Evolutionary conservation across 2,797 vertebrate genomes (phyloP).

Genomic region (Yasuhikotakia modesta): DNA sequence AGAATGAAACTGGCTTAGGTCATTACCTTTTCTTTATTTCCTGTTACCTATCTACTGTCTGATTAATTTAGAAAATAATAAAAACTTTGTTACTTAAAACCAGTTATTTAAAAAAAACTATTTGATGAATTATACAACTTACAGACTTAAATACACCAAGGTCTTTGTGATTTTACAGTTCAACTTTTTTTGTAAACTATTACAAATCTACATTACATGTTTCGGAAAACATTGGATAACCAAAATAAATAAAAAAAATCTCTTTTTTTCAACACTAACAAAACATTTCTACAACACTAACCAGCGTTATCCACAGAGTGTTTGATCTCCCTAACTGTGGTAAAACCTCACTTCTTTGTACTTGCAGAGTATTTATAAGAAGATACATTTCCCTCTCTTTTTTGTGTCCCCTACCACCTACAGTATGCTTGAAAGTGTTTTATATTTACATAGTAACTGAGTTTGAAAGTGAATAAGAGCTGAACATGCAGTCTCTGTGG

Average conservation of each 20-base stretch:
- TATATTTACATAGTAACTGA: constrained; percentile 23
- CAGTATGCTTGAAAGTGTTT: background rate
- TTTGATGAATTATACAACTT: too few relatives aligned
- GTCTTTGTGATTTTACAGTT: too few relatives aligned
- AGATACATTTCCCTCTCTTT: background rate
- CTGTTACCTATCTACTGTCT: background rate
- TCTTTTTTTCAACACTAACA: background rate
- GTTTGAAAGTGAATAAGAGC: constrained; percentile 17
- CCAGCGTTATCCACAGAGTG: too few relatives aligned
- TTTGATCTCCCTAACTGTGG: background rate
- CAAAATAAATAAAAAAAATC: background rate
- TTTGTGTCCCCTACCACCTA: background rate
- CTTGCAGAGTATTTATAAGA: background rate
- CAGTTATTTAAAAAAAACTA: too few relatives aligned
- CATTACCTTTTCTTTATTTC: background rate
- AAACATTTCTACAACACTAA: too few relatives aligned
- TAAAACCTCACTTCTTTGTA: background rate
- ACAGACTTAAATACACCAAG: too few relatives aligned
- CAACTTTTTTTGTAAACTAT: too few relatives aligned
- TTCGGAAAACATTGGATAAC: background rate
- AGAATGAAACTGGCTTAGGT: background rate
- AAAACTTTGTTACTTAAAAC: background rate
- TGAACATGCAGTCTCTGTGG: constrained; percentile 26
- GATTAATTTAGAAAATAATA: background rate
- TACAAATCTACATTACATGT: background rate